Evolutionary conservation across 2,888 invertebrate species (phyloP).

Genomic region (Ennomos fuscantarius): DNA sequence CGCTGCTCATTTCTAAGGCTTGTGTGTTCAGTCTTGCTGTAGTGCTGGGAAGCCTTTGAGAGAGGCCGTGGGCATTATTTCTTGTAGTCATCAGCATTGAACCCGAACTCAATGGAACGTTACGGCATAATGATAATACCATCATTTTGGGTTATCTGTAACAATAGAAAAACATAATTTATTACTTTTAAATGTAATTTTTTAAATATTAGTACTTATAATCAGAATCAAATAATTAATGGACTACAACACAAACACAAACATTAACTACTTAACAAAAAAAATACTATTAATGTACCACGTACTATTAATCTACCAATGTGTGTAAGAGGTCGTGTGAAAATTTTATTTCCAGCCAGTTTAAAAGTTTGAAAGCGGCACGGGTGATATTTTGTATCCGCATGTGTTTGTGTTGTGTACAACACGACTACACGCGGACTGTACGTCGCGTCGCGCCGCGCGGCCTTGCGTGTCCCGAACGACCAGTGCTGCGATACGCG

Average conservation of each 20-base stretch:
- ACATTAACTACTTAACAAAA: conserved; percentile 29
- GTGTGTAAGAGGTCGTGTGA: conserved; percentile 41
- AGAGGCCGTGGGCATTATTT: conserved; percentile 20
- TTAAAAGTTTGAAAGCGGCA: conserved; percentile 42
- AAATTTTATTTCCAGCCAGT: conserved; percentile 23
- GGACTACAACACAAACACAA: too few relatives aligned
- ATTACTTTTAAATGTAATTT: not conserved
- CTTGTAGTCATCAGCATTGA: conserved; percentile 18
- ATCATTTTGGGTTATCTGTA: conserved; percentile 75
- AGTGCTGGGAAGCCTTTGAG: conserved; percentile 26
- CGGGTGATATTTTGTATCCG: conserved; percentile 31
- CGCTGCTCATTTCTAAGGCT: conserved; percentile 72
- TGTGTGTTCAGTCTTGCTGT: conserved; percentile 68
- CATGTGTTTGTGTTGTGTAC: conserved; percentile 56
- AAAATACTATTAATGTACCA: conserved; percentile 55
- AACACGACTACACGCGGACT: conserved; percentile 45
- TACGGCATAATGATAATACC: conserved; percentile 54
- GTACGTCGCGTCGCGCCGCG: conserved; percentile 66
- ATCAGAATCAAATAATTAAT: too few relatives aligned
- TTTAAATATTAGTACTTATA: too few relatives aligned
- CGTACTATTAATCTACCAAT: conserved; percentile 53
- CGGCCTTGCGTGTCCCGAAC: conserved; percentile 71
- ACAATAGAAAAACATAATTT: conserved; percentile 49
- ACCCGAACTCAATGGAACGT: conserved; percentile 41
- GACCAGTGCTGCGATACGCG: conserved; percentile 71